Evolutionary conservation across 2,888 invertebrate species (phyloP), one percentile per base, ranked within the genome.

Genomic region (Biston stratarius): DNA sequence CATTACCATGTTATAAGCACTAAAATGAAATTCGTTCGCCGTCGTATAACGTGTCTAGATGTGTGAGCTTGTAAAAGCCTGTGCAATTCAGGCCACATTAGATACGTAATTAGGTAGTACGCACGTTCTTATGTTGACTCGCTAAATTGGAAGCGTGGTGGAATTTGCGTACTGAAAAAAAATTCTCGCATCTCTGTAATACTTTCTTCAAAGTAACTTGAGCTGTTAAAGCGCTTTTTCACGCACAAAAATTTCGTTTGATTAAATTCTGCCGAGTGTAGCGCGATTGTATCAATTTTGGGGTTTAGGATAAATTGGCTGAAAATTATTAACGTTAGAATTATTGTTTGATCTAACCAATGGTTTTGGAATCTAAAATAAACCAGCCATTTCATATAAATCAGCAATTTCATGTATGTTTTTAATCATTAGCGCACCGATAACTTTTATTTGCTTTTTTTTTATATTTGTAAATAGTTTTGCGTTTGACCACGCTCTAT

Each of bases 31-130:
- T 66, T 61, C 36, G 49, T 57, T 40, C 38, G 40, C 47, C n/a
- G 36, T 40, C 47, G 47, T 81, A 77, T 77, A 79, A 49, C 8
- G 48, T n/a, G 14, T 36, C 48, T 55, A 53, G 55, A 40, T 45
- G 6, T 42, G 55, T 42, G 24, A 55, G 8, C 42, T 0, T 33
- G 42, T 33, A n/a, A 51, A 52, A 36, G 51, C 51, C 12, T 52
- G 24, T 44, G 14, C n/a, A 12, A 62, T 63, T 61, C 45, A 36
- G 56, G 44, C 7, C 34, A 47, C 61, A 68, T 68, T 64, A 64
- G 64, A 24, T 38, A 56, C 48, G 57, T 64, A 64, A 68, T 68
- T 68, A 68, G 64, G 64, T 61, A 52, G 45, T 53, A 63, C 63
- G 49, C 56, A 56, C 59, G 58, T 24, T 57, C 34, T 57, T 38